Evolutionary conservation across 2,888 invertebrate genomes (phyloP), one percentile per base, ranked within the genome.

Genomic region (Esperia sulphurella): DNA sequence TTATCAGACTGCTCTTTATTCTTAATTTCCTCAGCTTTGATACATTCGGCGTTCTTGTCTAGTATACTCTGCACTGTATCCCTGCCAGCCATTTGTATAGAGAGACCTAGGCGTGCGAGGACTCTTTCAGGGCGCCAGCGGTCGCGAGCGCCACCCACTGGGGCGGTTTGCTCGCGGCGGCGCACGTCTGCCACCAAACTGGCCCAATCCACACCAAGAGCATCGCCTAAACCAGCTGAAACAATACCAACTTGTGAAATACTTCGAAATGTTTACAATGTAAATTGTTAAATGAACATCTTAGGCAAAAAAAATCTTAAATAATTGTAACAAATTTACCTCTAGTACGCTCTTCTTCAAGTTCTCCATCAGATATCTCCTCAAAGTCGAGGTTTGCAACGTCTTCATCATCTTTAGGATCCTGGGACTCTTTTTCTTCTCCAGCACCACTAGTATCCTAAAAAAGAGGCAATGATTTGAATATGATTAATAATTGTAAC

Each of bases 141-240:
- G 57, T 94, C 92, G 53, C 96, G 92, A 0, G 94, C 94, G 5
- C 92, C 91, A 51, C 87, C 83, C 0, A 76, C 75, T 0, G 83
- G 91, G 7, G 91, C 88, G n/a, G 79, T 75, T 53, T 90, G 91
- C 57, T 86, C 88, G 3, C 89, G 81, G 9, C 89, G 78, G 33
- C 92, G 91, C 5, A 95, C 94, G 79, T 96, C 96, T 2, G 95
- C 95, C 0, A 96, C 94, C 41, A 98, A 89, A 72, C 96, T 96
- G 9, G 96, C 95, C 97, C 97, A 97, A 80, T 98, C 97, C 1
- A 98, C 97, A n/a, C 97, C 97, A 29, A 98, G 83, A n/a, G 96
- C 96, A 80, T 97, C 97, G 5, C 96, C 96, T 53, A 97, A 92
- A 33, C 95, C 93, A 83, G 86, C 88, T 88, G 53, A 12, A 71